Evolutionary conservation across 2,888 invertebrate genomes (phyloP).

Genomic region (Orchesella flavescens): DNA sequence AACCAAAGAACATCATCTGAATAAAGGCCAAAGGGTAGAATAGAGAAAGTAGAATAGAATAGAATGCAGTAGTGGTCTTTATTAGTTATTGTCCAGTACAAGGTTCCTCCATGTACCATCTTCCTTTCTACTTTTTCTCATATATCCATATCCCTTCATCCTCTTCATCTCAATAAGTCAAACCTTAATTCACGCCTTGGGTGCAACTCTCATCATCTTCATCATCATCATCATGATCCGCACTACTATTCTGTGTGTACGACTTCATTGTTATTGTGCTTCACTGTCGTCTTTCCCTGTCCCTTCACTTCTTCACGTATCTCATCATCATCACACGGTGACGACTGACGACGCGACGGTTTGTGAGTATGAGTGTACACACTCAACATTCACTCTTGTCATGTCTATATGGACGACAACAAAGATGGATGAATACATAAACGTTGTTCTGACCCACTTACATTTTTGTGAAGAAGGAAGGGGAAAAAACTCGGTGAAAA

Average conservation of each 20-base stretch:
- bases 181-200: slow-evolving; percentile 67
- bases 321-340: background rate
- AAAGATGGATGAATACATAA: slow-evolving; percentile 47
- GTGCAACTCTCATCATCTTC: slow-evolving; percentile 44
- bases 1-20: slow-evolving; percentile 26
- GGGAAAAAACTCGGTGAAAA: slow-evolving; percentile 3
- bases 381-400: no score
- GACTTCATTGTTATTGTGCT: no score
- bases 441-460: slow-evolving; percentile 52
- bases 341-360: no score
- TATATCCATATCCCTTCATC: slow-evolving; percentile 2
- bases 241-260: no score
- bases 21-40: background rate
- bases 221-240: background rate
- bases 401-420: background rate
- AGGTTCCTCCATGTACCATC: slow-evolving; percentile 7
- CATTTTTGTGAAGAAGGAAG: slow-evolving; percentile 13
- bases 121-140: background rate
- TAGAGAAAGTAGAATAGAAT: background rate
- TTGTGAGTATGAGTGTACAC: no score
- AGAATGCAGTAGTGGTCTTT: background rate
- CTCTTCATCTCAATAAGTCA: slow-evolving; percentile 61
- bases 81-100: slow-evolving; percentile 13
- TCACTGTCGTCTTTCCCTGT: no score
- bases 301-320: no score